Evolutionary conservation across 2,888 invertebrate genomes (phyloP).

Genomic region (Orthonevra nobilis): DNA sequence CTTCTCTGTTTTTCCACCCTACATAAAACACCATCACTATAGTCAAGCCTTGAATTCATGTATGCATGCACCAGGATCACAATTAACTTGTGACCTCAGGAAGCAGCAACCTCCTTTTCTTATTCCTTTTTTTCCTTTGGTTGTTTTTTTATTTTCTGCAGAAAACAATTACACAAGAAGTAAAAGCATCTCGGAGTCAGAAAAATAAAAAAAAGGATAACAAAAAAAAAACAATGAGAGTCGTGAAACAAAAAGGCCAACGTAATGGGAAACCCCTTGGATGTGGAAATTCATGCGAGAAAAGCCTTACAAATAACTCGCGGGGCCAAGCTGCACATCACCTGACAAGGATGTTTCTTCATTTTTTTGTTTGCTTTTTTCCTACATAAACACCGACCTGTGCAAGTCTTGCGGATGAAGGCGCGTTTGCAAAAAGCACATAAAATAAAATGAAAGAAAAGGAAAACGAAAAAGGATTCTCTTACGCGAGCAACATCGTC

Average conservation of each 20-base stretch:
- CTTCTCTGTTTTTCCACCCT: neutral
- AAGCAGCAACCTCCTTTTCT: constrained; percentile 5
- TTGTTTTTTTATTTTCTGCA: constrained; percentile 28
- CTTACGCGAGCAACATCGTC: constrained; percentile 12
- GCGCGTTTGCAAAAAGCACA: neutral
- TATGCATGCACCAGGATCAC: neutral
- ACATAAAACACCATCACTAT: too few relatives aligned
- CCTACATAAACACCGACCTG: constrained; percentile 9
- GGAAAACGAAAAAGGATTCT: neutral
- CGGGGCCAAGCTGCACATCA: constrained; percentile 17
- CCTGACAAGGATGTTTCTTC: constrained; percentile 13
- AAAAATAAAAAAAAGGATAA: neutral
- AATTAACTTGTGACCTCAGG: constrained; percentile 45
- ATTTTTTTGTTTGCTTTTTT: too few relatives aligned
- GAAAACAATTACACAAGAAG: constrained; percentile 61
- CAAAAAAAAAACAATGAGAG: constrained; percentile 5
- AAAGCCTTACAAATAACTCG: constrained; percentile 13
- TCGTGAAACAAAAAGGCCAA: constrained; percentile 7
- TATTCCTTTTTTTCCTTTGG: constrained; percentile 28
- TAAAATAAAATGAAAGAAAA: neutral
- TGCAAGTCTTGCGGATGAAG: constrained; percentile 10
- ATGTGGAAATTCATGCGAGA: constrained; percentile 27
- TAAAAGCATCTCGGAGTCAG: constrained; percentile 29
- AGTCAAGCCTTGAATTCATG: too few relatives aligned
- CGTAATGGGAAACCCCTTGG: constrained; percentile 18